Evolutionary conservation across 2,797 vertebrate species (phyloP), one percentile per base, ranked within the genome.

Genomic region (Mormyrus proboscirostris): DNA sequence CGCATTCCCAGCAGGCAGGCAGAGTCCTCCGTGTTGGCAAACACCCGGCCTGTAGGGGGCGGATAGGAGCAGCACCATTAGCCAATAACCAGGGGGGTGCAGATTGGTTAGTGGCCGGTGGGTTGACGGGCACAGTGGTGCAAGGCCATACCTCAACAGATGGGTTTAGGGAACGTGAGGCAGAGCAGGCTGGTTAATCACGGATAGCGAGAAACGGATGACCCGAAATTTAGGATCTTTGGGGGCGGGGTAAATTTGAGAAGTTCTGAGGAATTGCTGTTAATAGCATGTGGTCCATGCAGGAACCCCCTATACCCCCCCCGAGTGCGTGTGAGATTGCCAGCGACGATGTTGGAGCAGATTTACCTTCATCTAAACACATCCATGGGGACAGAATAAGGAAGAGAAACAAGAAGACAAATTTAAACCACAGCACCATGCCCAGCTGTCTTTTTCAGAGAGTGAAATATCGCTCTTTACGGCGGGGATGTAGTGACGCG

Each of bases 1-100:
- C 96, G 96, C 96, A 99, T 99, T 87, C 98, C 98, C 95, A 99
- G 94, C 94, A 99, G 95, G 79, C 98, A 99, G 0, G 97, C 96
- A 0, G 96, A 95, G 92, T 99, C 98, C n/a, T 98, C 97, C 0
- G 93, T 95, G 92, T 98, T 98, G 12, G 96, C 95, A 92, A 98
- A 99, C 89, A 97, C 96, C 91, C 95, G 96, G 76, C 98, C 98
- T 98, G 91, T 89, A 65, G 91, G 44, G 82, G 82, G 82, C 0
- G 22, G 41, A 29, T n/a, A 7, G 29, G 82, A 84, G 44, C 82
- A 29, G 82, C 47, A 3, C 44, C 2, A 0, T 49, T 29, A 29
- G 82, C 82, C 44, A n/a, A 2, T 51, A 1, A 22, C 41, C 7
- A 25, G 10, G 16, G 1, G 1, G 38, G 73, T 44, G 41, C 65